These are phyloP conservation scores for Petrocephalus microphthalmus DNA, from an alignment of 2,113 vertebrate genomes.

Conservation along the genomic window DNA sequence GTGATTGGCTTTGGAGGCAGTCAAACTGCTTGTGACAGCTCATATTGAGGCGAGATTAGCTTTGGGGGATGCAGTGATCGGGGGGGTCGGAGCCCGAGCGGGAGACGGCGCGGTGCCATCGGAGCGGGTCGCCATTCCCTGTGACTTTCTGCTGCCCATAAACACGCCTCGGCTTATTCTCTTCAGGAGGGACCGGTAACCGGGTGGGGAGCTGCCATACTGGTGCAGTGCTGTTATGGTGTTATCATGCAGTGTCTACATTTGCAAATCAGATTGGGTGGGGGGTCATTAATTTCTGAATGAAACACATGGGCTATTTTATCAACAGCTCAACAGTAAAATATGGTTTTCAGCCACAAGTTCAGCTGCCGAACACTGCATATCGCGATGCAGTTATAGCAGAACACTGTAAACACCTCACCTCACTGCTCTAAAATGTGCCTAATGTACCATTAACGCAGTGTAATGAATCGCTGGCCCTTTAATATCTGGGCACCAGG, in stretches of 20 bases:
- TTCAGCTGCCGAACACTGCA: neutral
- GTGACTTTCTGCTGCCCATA: neutral
- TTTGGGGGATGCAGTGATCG: neutral
- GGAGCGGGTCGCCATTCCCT: neutral
- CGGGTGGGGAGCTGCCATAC: neutral
- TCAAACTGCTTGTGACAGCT: slow-evolving; percentile 11
- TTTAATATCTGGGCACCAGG: neutral
- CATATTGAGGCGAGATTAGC: slow-evolving; percentile 5
- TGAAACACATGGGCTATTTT: neutral
- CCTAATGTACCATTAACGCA: neutral
- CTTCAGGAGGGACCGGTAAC: neutral
- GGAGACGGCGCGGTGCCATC: no score
- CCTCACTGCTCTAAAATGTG: neutral
- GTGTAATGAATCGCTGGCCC: neutral
- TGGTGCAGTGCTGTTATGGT: neutral
- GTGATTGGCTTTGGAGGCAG: slow-evolving; percentile 11
- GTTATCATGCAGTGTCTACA: neutral
- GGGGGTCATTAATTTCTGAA: neutral
- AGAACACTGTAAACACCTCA: neutral
- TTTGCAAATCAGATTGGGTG: neutral
- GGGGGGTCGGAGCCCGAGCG: neutral
- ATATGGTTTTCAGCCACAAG: neutral
- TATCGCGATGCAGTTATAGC: neutral
- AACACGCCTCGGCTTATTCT: neutral
- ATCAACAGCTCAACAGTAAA: slow-evolving; percentile 6